Evolutionary conservation across 1,140 invertebrate species (phyloP).

Genomic region (Carcinoscorpius rotundicauda): DNA sequence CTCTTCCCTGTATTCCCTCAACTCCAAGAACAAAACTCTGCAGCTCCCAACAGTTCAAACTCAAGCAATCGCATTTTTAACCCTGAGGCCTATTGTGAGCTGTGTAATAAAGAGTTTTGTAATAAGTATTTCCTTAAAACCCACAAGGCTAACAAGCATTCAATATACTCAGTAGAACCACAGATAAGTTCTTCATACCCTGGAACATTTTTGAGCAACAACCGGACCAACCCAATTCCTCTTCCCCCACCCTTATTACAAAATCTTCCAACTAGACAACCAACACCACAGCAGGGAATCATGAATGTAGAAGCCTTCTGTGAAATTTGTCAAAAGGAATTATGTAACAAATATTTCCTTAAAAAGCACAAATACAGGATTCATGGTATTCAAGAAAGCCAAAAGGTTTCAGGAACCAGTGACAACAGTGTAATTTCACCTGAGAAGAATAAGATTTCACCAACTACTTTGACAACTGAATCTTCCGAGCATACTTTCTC

Average conservation of each 20-base stretch:
- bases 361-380: slow-evolving; percentile 95
- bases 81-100: slow-evolving; percentile 78
- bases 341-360: slow-evolving; percentile 99
- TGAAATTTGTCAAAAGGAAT: slow-evolving; percentile 95
- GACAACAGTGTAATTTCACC: background rate
- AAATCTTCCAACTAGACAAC: slow-evolving; percentile 7
- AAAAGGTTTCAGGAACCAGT: slow-evolving; percentile 8
- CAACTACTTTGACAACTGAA: background rate
- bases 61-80: slow-evolving; percentile 68
- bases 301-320: slow-evolving; percentile 34
- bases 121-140: slow-evolving; percentile 99
- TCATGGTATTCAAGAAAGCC: slow-evolving; percentile 52
- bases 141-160: slow-evolving; percentile 89
- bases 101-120: slow-evolving; percentile 51
- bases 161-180: slow-evolving; percentile 42
- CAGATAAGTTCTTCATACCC: slow-evolving; percentile 21
- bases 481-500: background rate
- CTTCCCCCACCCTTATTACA: slow-evolving; percentile 4
- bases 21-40: slow-evolving; percentile 14
- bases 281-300: slow-evolving; percentile 12
- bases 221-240: slow-evolving; percentile 13
- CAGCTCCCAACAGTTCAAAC: slow-evolving; percentile 14
- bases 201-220: slow-evolving; percentile 3
- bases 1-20: slow-evolving; percentile 22
- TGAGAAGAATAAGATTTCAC: background rate